Evolutionary conservation across 2,888 invertebrate genomes (phyloP).

Genomic region (Entomobrya multifasciata): DNA sequence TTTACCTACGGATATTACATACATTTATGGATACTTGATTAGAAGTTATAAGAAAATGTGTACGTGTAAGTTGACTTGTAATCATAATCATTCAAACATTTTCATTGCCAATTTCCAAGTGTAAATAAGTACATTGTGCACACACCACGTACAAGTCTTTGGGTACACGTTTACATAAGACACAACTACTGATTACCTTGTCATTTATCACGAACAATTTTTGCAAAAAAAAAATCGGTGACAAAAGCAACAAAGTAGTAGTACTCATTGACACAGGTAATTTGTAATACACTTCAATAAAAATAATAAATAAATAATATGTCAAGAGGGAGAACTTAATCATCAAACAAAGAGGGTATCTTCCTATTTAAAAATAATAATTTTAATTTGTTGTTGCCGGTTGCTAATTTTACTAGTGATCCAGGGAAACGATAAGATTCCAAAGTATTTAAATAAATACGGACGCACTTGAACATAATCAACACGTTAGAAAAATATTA

Average conservation of each 20-base stretch:
- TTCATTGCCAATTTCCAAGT: conserved; percentile 25
- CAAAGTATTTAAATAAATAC: too few species aligned
- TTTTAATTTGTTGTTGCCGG: not conserved
- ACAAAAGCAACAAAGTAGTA: conserved; percentile 23
- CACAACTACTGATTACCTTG: conserved; percentile 6
- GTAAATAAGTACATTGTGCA: not conserved
- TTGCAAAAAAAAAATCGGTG: not conserved
- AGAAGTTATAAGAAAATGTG: not conserved
- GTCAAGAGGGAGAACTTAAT: conserved; percentile 17
- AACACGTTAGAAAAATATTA: too few species aligned
- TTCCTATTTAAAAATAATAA: not conserved
- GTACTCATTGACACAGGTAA: conserved; percentile 33
- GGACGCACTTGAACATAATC: too few species aligned
- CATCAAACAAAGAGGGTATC: conserved; percentile 22
- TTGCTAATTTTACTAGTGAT: too few species aligned
- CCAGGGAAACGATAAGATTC: conserved; percentile 23
- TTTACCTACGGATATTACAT: not conserved
- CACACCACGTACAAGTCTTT: not conserved
- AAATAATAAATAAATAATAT: conserved; percentile 29
- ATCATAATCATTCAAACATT: conserved; percentile 28
- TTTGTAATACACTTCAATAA: not conserved
- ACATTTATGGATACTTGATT: not conserved
- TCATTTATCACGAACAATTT: conserved; percentile 1
- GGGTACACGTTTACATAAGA: not conserved
- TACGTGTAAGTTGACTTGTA: conserved; percentile 4